Percentiles rank a stretch among this genome's conserved stretches.
Evolutionary conservation across 1,140 invertebrate species (phyloP).

Genomic region (Sogatella furcifera): DNA sequence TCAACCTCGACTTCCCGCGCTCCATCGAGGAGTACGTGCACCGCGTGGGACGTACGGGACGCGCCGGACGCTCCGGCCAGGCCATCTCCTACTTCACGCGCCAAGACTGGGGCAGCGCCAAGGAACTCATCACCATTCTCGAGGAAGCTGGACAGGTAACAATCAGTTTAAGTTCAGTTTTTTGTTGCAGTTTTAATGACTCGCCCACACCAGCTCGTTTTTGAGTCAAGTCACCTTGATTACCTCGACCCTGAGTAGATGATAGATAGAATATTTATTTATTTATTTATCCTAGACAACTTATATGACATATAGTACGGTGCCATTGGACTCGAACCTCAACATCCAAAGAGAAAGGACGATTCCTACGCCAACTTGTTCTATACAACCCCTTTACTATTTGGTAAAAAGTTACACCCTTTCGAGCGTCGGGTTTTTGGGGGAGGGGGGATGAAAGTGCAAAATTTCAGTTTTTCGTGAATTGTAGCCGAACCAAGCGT

Average conservation of each 20-base stretch:
- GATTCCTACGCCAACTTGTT: too few relatives aligned
- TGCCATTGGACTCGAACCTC: background rate
- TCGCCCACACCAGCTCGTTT: background rate
- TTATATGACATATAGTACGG: background rate
- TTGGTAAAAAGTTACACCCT: too few relatives aligned
- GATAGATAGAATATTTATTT: background rate
- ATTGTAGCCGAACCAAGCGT: too few relatives aligned
- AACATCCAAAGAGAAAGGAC: too few relatives aligned
- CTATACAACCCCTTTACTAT: too few relatives aligned
- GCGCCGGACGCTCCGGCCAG: slow-evolving; percentile 70
- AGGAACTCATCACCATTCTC: slow-evolving; percentile 53
- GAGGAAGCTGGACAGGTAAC: slow-evolving; percentile 53
- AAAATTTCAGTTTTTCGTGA: too few relatives aligned
- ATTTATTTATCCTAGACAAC: background rate
- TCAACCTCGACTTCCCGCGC: slow-evolving; percentile 87
- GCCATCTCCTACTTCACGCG: slow-evolving; percentile 84
- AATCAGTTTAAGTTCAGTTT: background rate
- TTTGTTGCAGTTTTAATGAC: too few relatives aligned
- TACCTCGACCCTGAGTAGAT: background rate
- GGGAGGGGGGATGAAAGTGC: too few relatives aligned
- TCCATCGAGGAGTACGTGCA: slow-evolving; percentile 88
- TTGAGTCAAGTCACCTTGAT: background rate
- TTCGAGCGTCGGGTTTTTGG: too few relatives aligned
- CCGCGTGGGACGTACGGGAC: slow-evolving; percentile 78
- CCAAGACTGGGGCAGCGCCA: slow-evolving; percentile 61